A percentile compares a stretch with the other conserved stretches of the same genome.
phyloP scores from a whole-genome alignment of 2,888 invertebrate genomes.

The Oxytorus armatus region DNA sequence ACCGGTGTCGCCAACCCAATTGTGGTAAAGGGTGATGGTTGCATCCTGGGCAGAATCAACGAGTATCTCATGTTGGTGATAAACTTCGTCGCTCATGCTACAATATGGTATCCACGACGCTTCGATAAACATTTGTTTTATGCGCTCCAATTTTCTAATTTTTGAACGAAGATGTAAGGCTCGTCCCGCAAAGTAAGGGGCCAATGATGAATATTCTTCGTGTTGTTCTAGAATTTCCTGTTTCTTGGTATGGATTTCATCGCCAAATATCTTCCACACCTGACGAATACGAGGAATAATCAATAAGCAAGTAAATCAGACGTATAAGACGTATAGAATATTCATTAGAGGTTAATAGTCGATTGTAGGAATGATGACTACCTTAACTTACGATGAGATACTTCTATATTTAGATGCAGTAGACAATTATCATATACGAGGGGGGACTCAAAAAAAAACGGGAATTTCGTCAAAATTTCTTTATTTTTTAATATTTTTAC shows the following conservation, averaged over 20 bases:
- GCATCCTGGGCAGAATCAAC: slow-evolving; percentile 87
- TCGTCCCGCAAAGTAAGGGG: slow-evolving; percentile 91
- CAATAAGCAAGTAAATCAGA: neutral
- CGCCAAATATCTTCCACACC: slow-evolving; percentile 91
- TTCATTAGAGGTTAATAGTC: neutral
- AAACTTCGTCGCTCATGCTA: slow-evolving; percentile 89
- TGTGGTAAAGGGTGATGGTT: slow-evolving; percentile 85
- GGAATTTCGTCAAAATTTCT: too few relatives aligned
- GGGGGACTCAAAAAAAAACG: too few relatives aligned
- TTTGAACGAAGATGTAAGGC: slow-evolving; percentile 89
- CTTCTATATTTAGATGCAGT: neutral
- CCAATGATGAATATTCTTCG: slow-evolving; percentile 87
- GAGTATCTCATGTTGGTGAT: slow-evolving; percentile 89
- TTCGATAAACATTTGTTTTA: slow-evolving; percentile 88
- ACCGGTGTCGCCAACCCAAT: slow-evolving; percentile 87
- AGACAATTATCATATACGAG: too few relatives aligned
- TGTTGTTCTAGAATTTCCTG: slow-evolving; percentile 88
- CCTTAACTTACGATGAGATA: neutral
- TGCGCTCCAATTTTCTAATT: slow-evolving; percentile 87
- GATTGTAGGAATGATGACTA: neutral
- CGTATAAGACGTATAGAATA: neutral
- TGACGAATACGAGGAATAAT: slow-evolving; percentile 74
- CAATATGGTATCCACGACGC: slow-evolving; percentile 92
- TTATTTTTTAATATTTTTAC: too few relatives aligned
- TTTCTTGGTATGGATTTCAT: slow-evolving; percentile 91